A percentile compares a stretch with the other conserved stretches of the same genome.
Evolutionary conservation across 2,888 invertebrate species (phyloP).

Genomic region (Amblyjoppa proteus): DNA sequence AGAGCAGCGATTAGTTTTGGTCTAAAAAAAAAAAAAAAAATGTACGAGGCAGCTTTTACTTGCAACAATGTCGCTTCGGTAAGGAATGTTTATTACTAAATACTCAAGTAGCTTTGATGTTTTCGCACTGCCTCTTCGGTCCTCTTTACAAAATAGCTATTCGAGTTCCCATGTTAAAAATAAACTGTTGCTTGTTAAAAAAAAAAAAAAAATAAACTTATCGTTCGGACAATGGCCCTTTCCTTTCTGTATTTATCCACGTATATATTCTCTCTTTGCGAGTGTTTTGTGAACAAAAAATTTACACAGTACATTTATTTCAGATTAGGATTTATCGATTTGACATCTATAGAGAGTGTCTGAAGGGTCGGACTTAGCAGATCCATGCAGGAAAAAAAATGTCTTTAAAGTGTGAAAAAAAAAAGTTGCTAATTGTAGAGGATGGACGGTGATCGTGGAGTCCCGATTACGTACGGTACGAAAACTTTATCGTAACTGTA

Average conservation of each 20-base stretch:
- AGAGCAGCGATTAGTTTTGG: background rate
- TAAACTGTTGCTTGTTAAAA: constrained; percentile 4
- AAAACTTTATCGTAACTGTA: constrained; percentile 26
- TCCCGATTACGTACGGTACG: constrained; percentile 31
- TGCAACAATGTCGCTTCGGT: constrained; percentile 36
- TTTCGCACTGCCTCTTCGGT: constrained; percentile 31
- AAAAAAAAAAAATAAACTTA: constrained; percentile 1
- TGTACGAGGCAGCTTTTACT: constrained; percentile 45
- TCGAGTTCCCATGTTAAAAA: background rate
- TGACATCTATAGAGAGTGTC: constrained; percentile 39
- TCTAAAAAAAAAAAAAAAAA: background rate
- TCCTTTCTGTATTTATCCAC: constrained; percentile 3
- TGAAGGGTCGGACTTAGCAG: constrained; percentile 48
- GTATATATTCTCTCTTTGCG: constrained; percentile 15
- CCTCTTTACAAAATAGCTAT: constrained; percentile 20
- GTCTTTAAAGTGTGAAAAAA: constrained; percentile 14
- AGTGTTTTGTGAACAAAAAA: constrained; percentile 1
- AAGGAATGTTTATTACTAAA: constrained; percentile 20
- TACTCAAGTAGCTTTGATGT: constrained; percentile 35
- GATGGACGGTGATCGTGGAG: constrained; percentile 42
- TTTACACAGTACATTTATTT: constrained; percentile 46
- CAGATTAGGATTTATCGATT: constrained; percentile 55
- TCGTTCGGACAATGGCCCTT: constrained; percentile 3
- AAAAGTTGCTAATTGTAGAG: constrained; percentile 25
- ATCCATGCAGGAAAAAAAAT: constrained; percentile 20